Base-by-base conservation (phyloP, 2,113 vertebrate genomes). In the Dromas ardeola region DNA sequence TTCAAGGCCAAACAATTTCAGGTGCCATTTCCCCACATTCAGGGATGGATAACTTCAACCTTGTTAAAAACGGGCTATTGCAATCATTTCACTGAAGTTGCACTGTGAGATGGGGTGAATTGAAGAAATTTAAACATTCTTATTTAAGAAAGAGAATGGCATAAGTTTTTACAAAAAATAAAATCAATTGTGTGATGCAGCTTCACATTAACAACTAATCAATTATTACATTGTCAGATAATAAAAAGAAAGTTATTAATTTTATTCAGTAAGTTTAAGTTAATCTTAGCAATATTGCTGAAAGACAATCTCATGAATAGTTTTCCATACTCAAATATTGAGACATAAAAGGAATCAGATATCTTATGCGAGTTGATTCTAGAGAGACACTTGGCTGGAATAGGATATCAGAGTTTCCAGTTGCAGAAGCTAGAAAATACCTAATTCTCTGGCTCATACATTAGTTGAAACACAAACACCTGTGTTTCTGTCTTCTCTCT, bases 111-210 rank as follows among this genome's bases (percentile, higher is more conserved):
- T 53, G 9, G 26, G 12, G 38, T 40, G 70, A 92, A 91, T 27
- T 70, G 62, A 92, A 67, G 47, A 62, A 63, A 83, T 43, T 5
- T 32, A 73, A 43, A 55, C 21, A 50, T 89, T 88, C 17, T 23
- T 14, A 81, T 29, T 56, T 71, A 65, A 77, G 20, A 49, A 34
- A 74, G 12, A 62, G 52, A 83, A 74, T 47, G 9, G 21, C 10
- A 77, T 40, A 43, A 29, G 26, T 81, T 79, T 70, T 63, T 61
- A 52, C 72, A 85, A 95, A 84, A 96, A 97, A 96, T 50, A 92
- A 97, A 97, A 83, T 61, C 42, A 77, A 6, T 89, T 58, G 66
- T 74, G 17, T 82, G n/a, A 36, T 80, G 30, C 12, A 53, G 10
- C 20, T 90, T 93, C 36, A 45, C 10, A 40, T 83, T 84, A 78